Evolutionary conservation across 2,888 invertebrate genomes (phyloP).

Genomic region (Watsonalla binaria): DNA sequence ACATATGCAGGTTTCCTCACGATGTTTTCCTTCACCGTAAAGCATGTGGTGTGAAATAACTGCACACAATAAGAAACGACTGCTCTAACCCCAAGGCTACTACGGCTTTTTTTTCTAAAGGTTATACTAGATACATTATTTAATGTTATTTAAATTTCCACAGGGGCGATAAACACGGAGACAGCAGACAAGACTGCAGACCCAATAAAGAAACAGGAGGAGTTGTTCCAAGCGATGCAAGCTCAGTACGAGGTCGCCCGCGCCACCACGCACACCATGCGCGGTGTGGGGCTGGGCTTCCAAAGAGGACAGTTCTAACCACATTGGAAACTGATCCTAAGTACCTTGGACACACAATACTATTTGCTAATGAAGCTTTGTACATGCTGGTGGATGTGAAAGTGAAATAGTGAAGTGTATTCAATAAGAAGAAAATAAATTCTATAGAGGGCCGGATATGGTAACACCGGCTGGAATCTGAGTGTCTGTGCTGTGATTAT

Average conservation of each 20-base stretch:
- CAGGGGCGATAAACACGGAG: conserved; percentile 60
- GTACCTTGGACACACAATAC: neutral
- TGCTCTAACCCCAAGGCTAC: too few species aligned
- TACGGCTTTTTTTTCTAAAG: too few species aligned
- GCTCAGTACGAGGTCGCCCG: conserved; percentile 97
- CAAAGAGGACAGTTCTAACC: conserved; percentile 61
- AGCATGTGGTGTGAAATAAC: too few species aligned
- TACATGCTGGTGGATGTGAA: too few species aligned
- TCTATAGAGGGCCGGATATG: too few species aligned
- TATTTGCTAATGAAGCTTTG: conserved; percentile 5
- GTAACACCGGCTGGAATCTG: too few species aligned
- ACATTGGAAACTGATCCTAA: neutral
- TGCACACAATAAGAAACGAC: too few species aligned
- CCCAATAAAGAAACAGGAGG: conserved; percentile 85
- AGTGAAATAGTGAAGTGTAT: too few species aligned
- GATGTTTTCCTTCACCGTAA: too few species aligned
- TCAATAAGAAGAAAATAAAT: too few species aligned
- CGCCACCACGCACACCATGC: conserved; percentile 96
- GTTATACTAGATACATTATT: neutral
- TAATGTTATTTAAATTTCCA: conserved; percentile 6
- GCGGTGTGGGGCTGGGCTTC: conserved; percentile 91
- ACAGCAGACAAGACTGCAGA: conserved; percentile 64
- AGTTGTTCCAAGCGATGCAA: conserved; percentile 95
- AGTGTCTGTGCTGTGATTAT: too few species aligned
- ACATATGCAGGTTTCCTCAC: too few species aligned